These are phyloP conservation scores for Odontocolon sp. DNA, from an alignment of 2,888 invertebrate genomes.

Conservation along the genomic window DNA sequence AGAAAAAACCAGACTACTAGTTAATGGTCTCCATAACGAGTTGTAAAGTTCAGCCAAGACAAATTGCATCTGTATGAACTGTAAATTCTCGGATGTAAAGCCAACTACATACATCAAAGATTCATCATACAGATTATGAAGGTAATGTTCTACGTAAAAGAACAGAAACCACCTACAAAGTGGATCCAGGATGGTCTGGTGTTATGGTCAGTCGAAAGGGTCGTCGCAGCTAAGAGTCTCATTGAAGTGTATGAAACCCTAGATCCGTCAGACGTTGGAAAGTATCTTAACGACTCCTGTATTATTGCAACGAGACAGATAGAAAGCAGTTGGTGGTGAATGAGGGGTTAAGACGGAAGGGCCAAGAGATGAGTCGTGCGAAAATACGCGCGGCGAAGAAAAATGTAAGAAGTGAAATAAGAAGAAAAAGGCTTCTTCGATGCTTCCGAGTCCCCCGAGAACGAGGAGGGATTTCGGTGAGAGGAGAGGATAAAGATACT, in stretches of 20 bases:
- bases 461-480: not conserved
- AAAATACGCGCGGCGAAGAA: not conserved
- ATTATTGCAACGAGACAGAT: not conserved
- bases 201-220: no score
- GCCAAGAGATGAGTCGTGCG: no score
- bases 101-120: not conserved
- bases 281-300: no score
- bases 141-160: no score
- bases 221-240: no score
- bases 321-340: not conserved
- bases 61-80: not conserved
- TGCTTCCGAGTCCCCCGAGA: not conserved
- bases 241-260: no score
- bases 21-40: not conserved
- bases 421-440: conserved; percentile 2
- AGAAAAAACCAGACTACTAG: not conserved
- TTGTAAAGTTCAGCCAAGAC: not conserved
- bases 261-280: no score
- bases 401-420: not conserved
- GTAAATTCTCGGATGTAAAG: not conserved
- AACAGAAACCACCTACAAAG: no score
- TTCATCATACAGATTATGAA: no score
- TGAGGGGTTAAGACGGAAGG: not conserved
- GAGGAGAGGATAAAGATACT: conserved; percentile 53
- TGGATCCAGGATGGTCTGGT: no score